Evolutionary conservation across 2,797 vertebrate genomes (phyloP).

Genomic region (Champsocephalus gunnari): DNA sequence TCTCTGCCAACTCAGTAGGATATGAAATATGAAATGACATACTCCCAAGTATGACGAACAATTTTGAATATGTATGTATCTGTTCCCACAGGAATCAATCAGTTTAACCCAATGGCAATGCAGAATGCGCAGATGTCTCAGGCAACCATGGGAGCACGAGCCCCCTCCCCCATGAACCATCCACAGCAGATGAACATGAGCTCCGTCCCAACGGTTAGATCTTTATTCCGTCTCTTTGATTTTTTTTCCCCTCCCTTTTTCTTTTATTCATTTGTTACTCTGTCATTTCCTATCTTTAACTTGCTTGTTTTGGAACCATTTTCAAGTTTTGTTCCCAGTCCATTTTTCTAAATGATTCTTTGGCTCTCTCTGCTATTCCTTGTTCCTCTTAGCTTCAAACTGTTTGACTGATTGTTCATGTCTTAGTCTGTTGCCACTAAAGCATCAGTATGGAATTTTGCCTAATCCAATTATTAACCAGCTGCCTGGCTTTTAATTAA

Average conservation of each 20-base stretch:
- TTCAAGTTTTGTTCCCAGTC: neutral
- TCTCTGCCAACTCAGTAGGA: slow-evolving; percentile 15
- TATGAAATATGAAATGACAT: slow-evolving; percentile 67
- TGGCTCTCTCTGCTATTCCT: neutral
- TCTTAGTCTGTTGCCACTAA: neutral
- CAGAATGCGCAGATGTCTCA: slow-evolving; percentile 95
- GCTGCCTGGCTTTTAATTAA: slow-evolving; percentile 11
- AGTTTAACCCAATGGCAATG: slow-evolving; percentile 94
- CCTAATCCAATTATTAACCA: slow-evolving; percentile 24
- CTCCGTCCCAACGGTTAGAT: slow-evolving; percentile 91
- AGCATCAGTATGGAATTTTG: slow-evolving; percentile 13
- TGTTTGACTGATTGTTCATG: slow-evolving; percentile 2
- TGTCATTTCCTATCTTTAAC: neutral
- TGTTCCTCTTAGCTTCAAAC: neutral
- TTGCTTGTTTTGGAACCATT: neutral
- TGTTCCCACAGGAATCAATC: slow-evolving; percentile 90
- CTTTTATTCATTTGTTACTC: neutral
- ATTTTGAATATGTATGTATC: slow-evolving; percentile 7
- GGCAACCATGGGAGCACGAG: slow-evolving; percentile 90
- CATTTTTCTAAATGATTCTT: neutral
- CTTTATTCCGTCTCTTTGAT: neutral
- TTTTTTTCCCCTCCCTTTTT: neutral
- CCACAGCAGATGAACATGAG: slow-evolving; percentile 95
- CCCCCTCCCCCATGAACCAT: slow-evolving; percentile 95
- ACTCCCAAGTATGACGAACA: slow-evolving; percentile 35